Percentiles rank a stretch among this genome's conserved stretches.
Conservation (phyloP, 2,888 invertebrate species). For the Cylloceria caligata region DNA sequence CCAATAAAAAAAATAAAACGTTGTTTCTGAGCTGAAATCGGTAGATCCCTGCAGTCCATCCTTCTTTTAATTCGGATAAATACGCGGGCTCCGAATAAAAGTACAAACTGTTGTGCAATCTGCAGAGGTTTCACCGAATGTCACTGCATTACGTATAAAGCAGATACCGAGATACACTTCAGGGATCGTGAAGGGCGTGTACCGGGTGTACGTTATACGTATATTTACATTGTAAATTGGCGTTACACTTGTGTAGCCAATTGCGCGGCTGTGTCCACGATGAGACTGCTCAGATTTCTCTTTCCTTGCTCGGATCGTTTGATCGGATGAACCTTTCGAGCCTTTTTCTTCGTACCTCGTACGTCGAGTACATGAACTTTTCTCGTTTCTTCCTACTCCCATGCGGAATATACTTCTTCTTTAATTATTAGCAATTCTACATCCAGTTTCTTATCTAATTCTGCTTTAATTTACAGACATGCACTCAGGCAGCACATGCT, state of each 20-base stretch:
- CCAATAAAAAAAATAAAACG: too few relatives aligned
- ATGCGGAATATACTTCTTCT: neutral
- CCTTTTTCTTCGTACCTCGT: neutral
- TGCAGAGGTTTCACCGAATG: neutral
- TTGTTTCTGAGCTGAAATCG: too few relatives aligned
- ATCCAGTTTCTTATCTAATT: slow-evolving; percentile 26
- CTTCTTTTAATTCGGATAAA: too few relatives aligned
- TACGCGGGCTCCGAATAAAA: too few relatives aligned
- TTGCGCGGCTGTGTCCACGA: neutral
- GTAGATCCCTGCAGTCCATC: too few relatives aligned
- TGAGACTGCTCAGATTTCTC: slow-evolving; percentile 3
- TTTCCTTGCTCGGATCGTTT: neutral
- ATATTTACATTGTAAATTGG: neutral
- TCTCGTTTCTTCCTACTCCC: neutral
- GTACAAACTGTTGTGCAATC: too few relatives aligned
- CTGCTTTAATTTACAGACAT: slow-evolving; percentile 84
- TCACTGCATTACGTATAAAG: neutral
- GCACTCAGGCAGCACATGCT: slow-evolving; percentile 87
- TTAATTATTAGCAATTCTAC: neutral
- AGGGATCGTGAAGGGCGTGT: neutral
- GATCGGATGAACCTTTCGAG: neutral
- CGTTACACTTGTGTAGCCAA: slow-evolving; percentile 1
- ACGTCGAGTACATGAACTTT: neutral
- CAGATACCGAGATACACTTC: neutral
- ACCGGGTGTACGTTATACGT: neutral